A percentile compares a stretch with the other conserved stretches of the same genome.
phyloP scores from a whole-genome alignment of 2,888 invertebrate genomes.

The Dynastes hyllus region DNA sequence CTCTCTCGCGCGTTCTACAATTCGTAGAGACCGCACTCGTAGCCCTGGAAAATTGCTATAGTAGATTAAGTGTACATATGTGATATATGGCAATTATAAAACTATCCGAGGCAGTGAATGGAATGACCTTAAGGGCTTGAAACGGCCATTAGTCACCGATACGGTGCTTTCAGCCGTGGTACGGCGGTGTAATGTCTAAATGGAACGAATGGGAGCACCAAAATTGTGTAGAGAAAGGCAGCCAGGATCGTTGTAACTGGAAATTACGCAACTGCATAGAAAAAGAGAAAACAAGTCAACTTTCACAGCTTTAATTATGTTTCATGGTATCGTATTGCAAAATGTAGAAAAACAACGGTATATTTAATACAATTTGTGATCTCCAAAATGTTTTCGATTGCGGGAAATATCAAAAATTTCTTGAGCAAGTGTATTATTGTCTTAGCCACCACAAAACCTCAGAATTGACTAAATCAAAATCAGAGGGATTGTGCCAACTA shows the following conservation, averaged over 20 bases:
- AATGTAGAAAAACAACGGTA: background rate
- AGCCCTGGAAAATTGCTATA: conserved; percentile 46
- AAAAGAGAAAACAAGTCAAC: too few species aligned
- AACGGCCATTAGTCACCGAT: conserved; percentile 17
- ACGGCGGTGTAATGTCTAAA: too few species aligned
- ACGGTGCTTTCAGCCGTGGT: too few species aligned
- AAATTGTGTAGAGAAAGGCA: too few species aligned
- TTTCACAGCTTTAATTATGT: too few species aligned
- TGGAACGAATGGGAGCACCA: too few species aligned
- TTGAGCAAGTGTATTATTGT: background rate
- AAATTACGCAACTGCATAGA: too few species aligned
- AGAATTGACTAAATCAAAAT: too few species aligned
- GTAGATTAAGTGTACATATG: conserved; percentile 45
- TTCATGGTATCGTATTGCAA: background rate
- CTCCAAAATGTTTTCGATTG: background rate
- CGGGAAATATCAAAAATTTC: background rate
- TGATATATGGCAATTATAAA: conserved; percentile 51
- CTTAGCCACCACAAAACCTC: too few species aligned
- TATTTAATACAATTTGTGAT: background rate
- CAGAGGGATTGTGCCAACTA: too few species aligned
- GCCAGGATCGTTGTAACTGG: too few species aligned
- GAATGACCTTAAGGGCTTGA: conserved; percentile 37
- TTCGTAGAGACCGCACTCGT: conserved; percentile 48
- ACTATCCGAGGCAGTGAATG: conserved; percentile 48
- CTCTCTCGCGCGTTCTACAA: conserved; percentile 27